phyloP scores from a whole-genome alignment of 2,797 vertebrate species.

The Phalloptychus januarius region DNA sequence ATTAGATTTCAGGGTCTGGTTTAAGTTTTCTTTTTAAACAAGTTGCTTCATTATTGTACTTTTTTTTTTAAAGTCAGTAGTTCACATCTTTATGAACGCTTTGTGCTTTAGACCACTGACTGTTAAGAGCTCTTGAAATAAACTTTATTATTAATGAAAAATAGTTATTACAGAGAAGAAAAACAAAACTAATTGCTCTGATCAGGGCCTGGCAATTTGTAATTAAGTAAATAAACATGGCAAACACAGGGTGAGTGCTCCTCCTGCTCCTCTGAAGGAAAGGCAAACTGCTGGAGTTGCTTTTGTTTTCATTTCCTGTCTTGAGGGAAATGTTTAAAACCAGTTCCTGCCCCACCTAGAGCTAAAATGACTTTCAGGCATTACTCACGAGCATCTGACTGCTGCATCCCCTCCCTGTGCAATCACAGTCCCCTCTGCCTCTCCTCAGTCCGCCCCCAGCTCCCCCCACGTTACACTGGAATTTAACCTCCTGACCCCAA shows the following conservation, averaged over 20 bases:
- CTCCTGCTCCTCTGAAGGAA: constrained; percentile 15
- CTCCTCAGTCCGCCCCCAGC: constrained; percentile 55
- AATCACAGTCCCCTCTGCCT: constrained; percentile 71
- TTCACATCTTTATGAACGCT: background rate
- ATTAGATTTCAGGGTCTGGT: background rate
- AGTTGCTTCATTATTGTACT: background rate
- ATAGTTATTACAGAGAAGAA: background rate
- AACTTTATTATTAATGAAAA: background rate
- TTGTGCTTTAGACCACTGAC: background rate
- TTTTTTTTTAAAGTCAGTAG: background rate
- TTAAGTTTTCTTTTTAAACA: background rate
- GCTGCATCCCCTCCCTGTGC: constrained; percentile 52
- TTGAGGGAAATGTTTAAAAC: constrained; percentile 68
- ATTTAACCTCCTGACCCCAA: constrained; percentile 75
- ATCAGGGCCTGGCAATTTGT: background rate
- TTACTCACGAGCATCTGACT: constrained; percentile 40
- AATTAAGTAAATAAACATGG: background rate
- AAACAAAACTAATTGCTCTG: background rate
- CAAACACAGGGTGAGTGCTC: constrained; percentile 4
- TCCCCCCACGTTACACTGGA: constrained; percentile 49
- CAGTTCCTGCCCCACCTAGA: constrained; percentile 75
- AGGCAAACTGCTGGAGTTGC: constrained; percentile 35
- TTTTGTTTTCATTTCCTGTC: constrained; percentile 76
- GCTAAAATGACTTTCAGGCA: constrained; percentile 56
- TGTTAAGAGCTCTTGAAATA: background rate